Base-by-base conservation (phyloP, 2,113 vertebrate genomes). In the Terrapene triunguis region DNA sequence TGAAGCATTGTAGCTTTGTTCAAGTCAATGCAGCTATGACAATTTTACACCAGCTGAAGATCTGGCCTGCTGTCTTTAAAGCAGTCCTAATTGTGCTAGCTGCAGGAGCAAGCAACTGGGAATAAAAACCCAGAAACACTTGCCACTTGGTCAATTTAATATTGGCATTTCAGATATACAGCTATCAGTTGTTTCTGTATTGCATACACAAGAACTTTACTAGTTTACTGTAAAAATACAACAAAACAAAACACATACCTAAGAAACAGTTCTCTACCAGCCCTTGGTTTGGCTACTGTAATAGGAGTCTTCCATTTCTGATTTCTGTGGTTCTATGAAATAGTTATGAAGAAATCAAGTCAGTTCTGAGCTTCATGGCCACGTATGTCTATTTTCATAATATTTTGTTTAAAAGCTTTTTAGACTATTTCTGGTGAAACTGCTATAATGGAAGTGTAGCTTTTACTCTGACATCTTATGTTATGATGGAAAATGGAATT, bases 71-170 rank as follows among this genome's bases (percentile, higher is more conserved):
- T 91, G 51, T 80, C 38, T 42, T 74, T n/a, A 42, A 4, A 74
- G 21, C 35, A 90, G 54, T 51, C n/a, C 90, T 10, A 65, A 5
- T 95, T 88, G 95, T 95, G 19, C 38, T 82, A 89, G 24, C 42
- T 80, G 59, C 38, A 94, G 48, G 55, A 93, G 62, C 32, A 65
- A 65, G 32, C 62, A 65, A 47, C 2, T 74, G 69, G 47, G 74
- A 62, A 85, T 65, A 19, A 25, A 91, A 51, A 54, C 0, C 0
- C 59, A 84, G 62, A 29, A 0, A 0, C 1, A 79, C 57, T 35
- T 89, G 17, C 50, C 57, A 54, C 17, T n/a, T 51, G 87, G 74
- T 5, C 79, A 62, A 14, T 5, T 38, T 84, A 69, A 50, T 84
- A 82, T 42, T 32, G 48, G 42, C 48, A 44, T 85, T 88, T 93